Evolutionary conservation across 1,140 invertebrate species (phyloP), one percentile per base, ranked within the genome.

Genomic region (Pemphigus obesinymphae): DNA sequence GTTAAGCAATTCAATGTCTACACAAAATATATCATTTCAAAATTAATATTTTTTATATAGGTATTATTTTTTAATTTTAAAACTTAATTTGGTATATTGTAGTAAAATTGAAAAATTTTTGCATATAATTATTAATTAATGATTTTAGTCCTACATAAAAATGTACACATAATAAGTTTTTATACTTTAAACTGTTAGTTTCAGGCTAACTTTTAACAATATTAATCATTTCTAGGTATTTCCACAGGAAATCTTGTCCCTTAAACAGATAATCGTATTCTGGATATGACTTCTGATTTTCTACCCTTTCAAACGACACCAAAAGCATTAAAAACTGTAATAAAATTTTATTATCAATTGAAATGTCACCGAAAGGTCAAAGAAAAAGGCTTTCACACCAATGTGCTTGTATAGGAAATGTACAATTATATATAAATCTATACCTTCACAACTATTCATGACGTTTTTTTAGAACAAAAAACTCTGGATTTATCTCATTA

Each of bases 341-440:
- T 80, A 80, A 61, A 80, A 80, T 80, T 61, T 63, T 80, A 80
- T 80, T 63, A 63, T 29, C 76, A 63, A 80, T 80, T 58, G 76
- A 80, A 80, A 80, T 80, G 76, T 80, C 76, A 80, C 40, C 17
- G 7, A 80, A 80, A 80, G 76, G 76, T 80, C 55, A 80, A 34
- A 63, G 58, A 23, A 58, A 80, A 80, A 80, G 15, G 76, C 23
- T 80, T 61, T 61, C 37, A 37, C 53, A 61, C 75, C 50, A 78
- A 43, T 58, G 40, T n/a, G n/a, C n/a, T n/a, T 8, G 53, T 45
- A 20, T 20, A 11, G 23, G 20, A 29, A 73, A 50, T 50, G 43
- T 73, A 1, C 45, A 73, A 73, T 73, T 48, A 73, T 73, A 73
- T 50, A 73, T 73, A 73, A 73, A 73, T 50, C 15, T 50, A 50